These are phyloP conservation scores for Notothenia rossii DNA, from an alignment of 2,113 vertebrate genomes.

Conservation along the genomic window DNA sequence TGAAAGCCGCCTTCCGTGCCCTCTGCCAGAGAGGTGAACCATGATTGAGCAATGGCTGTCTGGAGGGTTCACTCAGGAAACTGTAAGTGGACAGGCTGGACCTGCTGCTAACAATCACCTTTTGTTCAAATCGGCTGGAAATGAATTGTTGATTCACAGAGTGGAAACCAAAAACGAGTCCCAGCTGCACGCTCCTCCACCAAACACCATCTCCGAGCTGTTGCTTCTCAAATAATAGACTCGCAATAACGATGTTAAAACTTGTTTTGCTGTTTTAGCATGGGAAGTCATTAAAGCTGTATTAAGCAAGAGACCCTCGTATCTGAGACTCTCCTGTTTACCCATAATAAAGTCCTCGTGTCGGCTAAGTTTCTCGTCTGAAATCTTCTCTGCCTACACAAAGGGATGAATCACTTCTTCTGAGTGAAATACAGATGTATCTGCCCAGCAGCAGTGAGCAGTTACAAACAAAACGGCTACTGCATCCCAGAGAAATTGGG, in stretches of 20 bases:
- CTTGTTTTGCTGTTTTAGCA: background rate
- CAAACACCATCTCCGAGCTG: background rate
- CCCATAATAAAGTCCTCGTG: slow-evolving; percentile 3
- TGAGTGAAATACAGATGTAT: slow-evolving; percentile 4
- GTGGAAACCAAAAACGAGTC: slow-evolving; percentile 33
- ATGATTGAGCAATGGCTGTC: slow-evolving; percentile 79
- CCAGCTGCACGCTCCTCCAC: slow-evolving; percentile 46
- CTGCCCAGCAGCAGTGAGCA: background rate
- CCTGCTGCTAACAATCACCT: slow-evolving; percentile 73
- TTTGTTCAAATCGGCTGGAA: slow-evolving; percentile 71
- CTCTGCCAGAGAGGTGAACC: slow-evolving; percentile 76
- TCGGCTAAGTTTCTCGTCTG: background rate
- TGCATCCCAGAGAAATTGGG: background rate
- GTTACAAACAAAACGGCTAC: background rate
- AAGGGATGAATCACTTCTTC: slow-evolving; percentile 27
- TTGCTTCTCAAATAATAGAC: slow-evolving; percentile 7
- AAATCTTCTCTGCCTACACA: slow-evolving; percentile 22
- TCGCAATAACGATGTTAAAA: background rate
- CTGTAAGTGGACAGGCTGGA: slow-evolving; percentile 73
- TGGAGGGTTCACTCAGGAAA: slow-evolving; percentile 76
- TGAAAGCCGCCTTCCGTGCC: slow-evolving; percentile 70
- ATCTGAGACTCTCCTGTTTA: slow-evolving; percentile 33
- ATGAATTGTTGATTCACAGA: slow-evolving; percentile 73
- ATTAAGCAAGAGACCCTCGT: background rate
- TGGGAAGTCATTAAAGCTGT: background rate